Conservation (phyloP, 2,797 vertebrate genomes). For the Fundulus diaphanus region DNA sequence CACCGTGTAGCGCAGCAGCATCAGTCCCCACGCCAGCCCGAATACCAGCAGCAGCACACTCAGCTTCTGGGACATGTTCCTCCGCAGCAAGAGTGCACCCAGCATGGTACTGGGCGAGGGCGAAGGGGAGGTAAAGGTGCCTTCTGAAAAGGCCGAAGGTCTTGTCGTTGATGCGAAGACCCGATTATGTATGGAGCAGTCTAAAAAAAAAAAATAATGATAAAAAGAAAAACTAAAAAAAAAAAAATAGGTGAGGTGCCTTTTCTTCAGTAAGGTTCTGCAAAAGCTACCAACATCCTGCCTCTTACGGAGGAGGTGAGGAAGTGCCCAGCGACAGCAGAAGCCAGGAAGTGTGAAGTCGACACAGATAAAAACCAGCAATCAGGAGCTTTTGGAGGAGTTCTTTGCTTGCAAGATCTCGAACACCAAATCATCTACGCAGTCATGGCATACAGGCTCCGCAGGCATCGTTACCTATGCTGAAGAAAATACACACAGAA, state of each 20-base stretch:
- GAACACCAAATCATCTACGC: conserved; percentile 18
- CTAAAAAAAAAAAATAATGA: too few relatives aligned
- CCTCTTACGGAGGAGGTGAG: conserved; percentile 6
- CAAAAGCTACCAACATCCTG: conserved; percentile 20
- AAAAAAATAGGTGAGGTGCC: not conserved
- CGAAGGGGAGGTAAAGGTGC: conserved; percentile 13
- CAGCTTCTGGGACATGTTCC: conserved; percentile 97
- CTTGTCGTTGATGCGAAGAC: not conserved
- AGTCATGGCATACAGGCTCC: conserved; percentile 17
- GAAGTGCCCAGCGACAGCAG: conserved; percentile 23
- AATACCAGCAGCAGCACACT: conserved; percentile 91
- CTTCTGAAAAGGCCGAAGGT: conserved; percentile 9
- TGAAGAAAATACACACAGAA: conserved; percentile 3
- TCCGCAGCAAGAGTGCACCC: conserved; percentile 85
- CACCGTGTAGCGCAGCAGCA: conserved; percentile 93
- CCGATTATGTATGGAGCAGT: not conserved
- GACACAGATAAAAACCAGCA: not conserved
- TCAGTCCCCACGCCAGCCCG: conserved; percentile 95
- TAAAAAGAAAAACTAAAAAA: too few relatives aligned
- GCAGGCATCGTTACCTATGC: conserved; percentile 44
- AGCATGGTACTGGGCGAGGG: conserved; percentile 84
- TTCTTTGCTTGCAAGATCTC: conserved; percentile 29
- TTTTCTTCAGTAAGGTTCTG: not conserved
- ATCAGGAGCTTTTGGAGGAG: conserved; percentile 34
- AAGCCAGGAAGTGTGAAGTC: conserved; percentile 28